A percentile compares a stretch with the other conserved stretches of the same genome.
These are phyloP conservation scores for Tupiocoris notatus DNA, from an alignment of 2,888 invertebrate species.

Conservation along the genomic window DNA sequence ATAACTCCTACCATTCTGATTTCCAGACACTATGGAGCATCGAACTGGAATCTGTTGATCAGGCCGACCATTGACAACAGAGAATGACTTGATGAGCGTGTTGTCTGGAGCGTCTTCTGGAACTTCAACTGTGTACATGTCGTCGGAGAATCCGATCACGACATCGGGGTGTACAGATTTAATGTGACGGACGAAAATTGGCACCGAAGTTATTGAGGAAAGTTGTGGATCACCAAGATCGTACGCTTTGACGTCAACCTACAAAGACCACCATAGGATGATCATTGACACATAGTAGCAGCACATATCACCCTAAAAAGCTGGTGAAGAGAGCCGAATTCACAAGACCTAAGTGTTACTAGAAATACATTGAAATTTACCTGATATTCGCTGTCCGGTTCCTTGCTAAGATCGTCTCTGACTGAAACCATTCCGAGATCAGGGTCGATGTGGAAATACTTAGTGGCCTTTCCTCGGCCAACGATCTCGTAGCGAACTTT, in stretches of 20 bases:
- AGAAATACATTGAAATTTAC: slow-evolving; percentile 57
- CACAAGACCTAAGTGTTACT: too few relatives aligned
- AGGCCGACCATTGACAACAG: slow-evolving; percentile 70
- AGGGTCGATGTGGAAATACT: slow-evolving; percentile 84
- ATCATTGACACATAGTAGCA: too few relatives aligned
- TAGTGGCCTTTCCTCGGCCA: slow-evolving; percentile 75
- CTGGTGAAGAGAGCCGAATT: too few relatives aligned
- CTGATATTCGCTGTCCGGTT: slow-evolving; percentile 83
- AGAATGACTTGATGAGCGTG: slow-evolving; percentile 67
- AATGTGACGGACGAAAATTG: slow-evolving; percentile 78
- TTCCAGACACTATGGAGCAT: slow-evolving; percentile 75
- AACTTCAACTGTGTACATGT: slow-evolving; percentile 72
- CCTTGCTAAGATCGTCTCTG: slow-evolving; percentile 79
- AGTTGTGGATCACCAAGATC: slow-evolving; percentile 83
- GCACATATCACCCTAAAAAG: too few relatives aligned
- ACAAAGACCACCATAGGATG: too few relatives aligned
- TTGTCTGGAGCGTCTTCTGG: slow-evolving; percentile 72
- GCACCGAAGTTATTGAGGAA: slow-evolving; percentile 76
- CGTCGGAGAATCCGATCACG: slow-evolving; percentile 84
- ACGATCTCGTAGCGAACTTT: slow-evolving; percentile 74
- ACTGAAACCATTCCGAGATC: slow-evolving; percentile 78
- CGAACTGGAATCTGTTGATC: slow-evolving; percentile 67
- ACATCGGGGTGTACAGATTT: slow-evolving; percentile 71
- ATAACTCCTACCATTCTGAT: slow-evolving; percentile 65
- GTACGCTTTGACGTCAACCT: slow-evolving; percentile 81